Base-by-base conservation (phyloP, 2,888 invertebrate species). In the Leptothorax acervorum region DNA sequence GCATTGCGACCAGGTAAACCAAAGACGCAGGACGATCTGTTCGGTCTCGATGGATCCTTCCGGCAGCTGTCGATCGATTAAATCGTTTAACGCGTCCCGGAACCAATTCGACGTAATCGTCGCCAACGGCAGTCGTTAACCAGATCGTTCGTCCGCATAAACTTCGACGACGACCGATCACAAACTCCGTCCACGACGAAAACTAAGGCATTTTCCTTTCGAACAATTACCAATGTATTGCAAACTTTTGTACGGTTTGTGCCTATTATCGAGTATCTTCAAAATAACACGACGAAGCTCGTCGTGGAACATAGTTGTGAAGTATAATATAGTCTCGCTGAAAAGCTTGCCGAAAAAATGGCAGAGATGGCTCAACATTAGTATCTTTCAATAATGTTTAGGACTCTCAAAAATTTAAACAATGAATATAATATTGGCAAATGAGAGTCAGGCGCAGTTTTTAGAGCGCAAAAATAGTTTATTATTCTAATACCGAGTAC, bases 31-130 rank as follows among this genome's bases (percentile, higher is more conserved):
- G 98, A 98, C 89, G 98, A 98, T 92, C 96, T 98, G 4, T 98
- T 98, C 92, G 98, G 98, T n/a, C 96, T 98, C 92, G 98, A 98
- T 92, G 98, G 98, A 60, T 98, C 98, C 70, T 98, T 98, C 96
- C 96, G 98, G 92, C 97, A 98, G 95, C 95, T 98, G 83, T 96
- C 97, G 91, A 98, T 98, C 92, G 98, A 98, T 95, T 98, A 96
- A 95, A 90, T 83, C 28, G 60, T 63, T 48, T 76, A 55, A n/a
- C 9, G 31, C 12, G 0, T 35, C 31, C 15, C 18, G 8, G 23
- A 23, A 12, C 3, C 31, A 15, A 23, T 39, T 8, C 12, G 28
- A 18, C 42, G 42, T 66, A 66, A 45, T 68, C 57, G n/a, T 35
- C 68, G 68, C 78, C 78, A 68, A 78, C 45, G 68, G 68, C 78